Percentiles rank a stretch among this genome's conserved stretches.
These are phyloP conservation scores for Hydropsyche tenuis DNA, from an alignment of 1,140 invertebrate species.

Conservation along the genomic window DNA sequence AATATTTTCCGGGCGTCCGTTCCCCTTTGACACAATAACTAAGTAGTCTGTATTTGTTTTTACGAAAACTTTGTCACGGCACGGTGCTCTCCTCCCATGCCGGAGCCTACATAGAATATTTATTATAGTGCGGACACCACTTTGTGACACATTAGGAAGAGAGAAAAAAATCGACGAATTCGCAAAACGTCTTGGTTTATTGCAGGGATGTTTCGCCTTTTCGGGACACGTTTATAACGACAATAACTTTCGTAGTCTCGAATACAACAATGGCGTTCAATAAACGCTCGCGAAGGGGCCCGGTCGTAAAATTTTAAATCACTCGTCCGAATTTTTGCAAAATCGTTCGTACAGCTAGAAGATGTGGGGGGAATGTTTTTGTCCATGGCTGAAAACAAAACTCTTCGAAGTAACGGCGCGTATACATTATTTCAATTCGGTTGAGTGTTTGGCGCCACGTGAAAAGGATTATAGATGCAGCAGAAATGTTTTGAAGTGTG, in stretches of 20 bases:
- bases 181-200: background rate
- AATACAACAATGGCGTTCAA: too few relatives aligned
- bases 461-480: conserved; percentile 20
- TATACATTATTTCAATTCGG: too few relatives aligned
- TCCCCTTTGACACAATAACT: conserved; percentile 45
- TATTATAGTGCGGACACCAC: conserved; percentile 18
- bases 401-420: too few relatives aligned
- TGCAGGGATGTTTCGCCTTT: too few relatives aligned
- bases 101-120: background rate
- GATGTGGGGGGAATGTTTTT: too few relatives aligned
- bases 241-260: too few relatives aligned
- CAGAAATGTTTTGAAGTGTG: background rate
- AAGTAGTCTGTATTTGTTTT: conserved; percentile 47
- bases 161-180: background rate
- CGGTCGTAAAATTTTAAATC: too few relatives aligned
- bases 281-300: too few relatives aligned
- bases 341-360: too few relatives aligned
- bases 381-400: too few relatives aligned
- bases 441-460: conserved; percentile 11
- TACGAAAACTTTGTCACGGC: conserved; percentile 25
- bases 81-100: conserved; percentile 20
- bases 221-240: too few relatives aligned
- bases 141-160: conserved; percentile 32
- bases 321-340: too few relatives aligned
- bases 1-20: conserved; percentile 35